Conservation (phyloP, 2,888 invertebrate genomes). For the Cyclophora punctaria region DNA sequence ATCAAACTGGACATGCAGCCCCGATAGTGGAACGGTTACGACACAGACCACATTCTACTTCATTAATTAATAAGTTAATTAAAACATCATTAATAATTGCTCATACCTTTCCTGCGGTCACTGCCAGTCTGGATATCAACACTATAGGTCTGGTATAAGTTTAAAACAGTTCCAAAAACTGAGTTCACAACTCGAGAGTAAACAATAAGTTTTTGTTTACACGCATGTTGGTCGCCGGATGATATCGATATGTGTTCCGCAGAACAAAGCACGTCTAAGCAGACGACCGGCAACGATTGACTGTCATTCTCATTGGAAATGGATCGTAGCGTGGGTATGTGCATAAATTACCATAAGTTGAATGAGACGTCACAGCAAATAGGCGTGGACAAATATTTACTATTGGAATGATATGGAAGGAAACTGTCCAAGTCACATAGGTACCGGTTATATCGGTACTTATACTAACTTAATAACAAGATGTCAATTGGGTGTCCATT, state of each 20-base stretch:
- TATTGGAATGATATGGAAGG: no score
- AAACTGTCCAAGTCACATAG: no score
- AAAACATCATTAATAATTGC: neutral
- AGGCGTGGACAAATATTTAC: no score
- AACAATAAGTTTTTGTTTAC: slow-evolving; percentile 7
- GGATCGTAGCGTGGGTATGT: slow-evolving; percentile 26
- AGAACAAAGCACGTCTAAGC: slow-evolving; percentile 21
- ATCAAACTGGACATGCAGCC: slow-evolving; percentile 17
- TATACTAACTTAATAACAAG: no score
- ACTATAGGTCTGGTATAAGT: no score
- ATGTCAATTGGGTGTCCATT: no score
- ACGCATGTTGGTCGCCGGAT: slow-evolving; percentile 9
- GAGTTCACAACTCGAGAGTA: no score
- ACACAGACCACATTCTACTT: slow-evolving; percentile 11
- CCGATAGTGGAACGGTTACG: slow-evolving; percentile 23
- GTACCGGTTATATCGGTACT: no score
- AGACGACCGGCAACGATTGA: slow-evolving; percentile 20
- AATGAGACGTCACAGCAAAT: slow-evolving; percentile 5
- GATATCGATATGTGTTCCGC: slow-evolving; percentile 9
- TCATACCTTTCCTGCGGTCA: slow-evolving; percentile 6
- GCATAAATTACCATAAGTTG: slow-evolving; percentile 31
- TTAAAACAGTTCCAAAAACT: no score
- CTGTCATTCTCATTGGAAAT: slow-evolving; percentile 26
- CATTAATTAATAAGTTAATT: no score
- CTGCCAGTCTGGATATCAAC: neutral